Percentiles rank a stretch among this genome's conserved stretches.
These are phyloP conservation scores for Synanthedon myopaeformis DNA, from an alignment of 2,888 invertebrate species.

Conservation along the genomic window DNA sequence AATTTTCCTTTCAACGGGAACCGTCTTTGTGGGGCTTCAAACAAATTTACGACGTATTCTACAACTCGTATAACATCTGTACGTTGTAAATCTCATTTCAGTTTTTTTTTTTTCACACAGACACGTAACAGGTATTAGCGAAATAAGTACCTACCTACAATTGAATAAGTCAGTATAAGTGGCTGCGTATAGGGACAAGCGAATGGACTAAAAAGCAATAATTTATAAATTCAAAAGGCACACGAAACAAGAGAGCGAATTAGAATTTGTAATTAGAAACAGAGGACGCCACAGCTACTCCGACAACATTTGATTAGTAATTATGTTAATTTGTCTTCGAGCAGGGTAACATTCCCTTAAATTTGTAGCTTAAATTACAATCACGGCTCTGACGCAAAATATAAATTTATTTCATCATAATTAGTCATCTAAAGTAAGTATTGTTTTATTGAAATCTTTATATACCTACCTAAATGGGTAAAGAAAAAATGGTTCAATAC, in stretches of 20 bases:
- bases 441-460: too few species aligned
- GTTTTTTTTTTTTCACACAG: slow-evolving; percentile 13
- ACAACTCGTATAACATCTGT: slow-evolving; percentile 22
- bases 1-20: slow-evolving; percentile 46
- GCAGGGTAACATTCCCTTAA: slow-evolving; percentile 65
- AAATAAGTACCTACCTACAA: slow-evolving; percentile 4
- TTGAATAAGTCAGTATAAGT: not conserved
- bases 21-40: slow-evolving; percentile 51
- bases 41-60: slow-evolving; percentile 42
- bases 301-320: slow-evolving; percentile 69
- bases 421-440: too few species aligned
- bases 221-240: slow-evolving; percentile 67
- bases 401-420: slow-evolving; percentile 12
- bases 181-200: too few species aligned
- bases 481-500: too few species aligned
- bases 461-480: too few species aligned
- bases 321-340: slow-evolving; percentile 69
- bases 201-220: slow-evolving; percentile 45
- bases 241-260: slow-evolving; percentile 66
- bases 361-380: slow-evolving; percentile 67
- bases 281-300: slow-evolving; percentile 50
- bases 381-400: slow-evolving; percentile 35
- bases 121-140: not conserved
- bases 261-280: slow-evolving; percentile 67
- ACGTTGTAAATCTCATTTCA: slow-evolving; percentile 27